phyloP scores from a whole-genome alignment of 1,140 invertebrate species.

The Coenobita brevimanus region DNA sequence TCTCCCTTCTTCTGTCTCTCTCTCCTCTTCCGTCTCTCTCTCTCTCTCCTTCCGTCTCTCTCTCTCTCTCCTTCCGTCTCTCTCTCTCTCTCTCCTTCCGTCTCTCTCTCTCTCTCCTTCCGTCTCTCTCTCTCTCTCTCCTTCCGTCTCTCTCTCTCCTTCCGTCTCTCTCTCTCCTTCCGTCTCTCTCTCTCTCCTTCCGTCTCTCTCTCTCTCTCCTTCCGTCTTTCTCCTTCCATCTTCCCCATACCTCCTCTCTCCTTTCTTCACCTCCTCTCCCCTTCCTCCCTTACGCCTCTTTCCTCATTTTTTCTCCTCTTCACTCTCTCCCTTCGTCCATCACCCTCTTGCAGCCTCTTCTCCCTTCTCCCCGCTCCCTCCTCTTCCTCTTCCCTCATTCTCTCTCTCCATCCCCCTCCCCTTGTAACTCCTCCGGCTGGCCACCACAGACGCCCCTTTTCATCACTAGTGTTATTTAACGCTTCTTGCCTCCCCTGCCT shows the following conservation, averaged over 20 bases:
- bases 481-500: no score
- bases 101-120: not conserved
- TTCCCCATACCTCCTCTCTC: not conserved
- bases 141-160: constrained; percentile 16
- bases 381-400: not conserved
- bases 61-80: constrained; percentile 30
- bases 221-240: not conserved
- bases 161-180: not conserved
- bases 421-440: not conserved
- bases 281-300: not conserved
- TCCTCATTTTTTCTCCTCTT: not conserved
- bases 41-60: not conserved
- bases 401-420: not conserved
- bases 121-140: not conserved
- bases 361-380: not conserved
- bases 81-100: not conserved
- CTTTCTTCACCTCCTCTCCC: not conserved
- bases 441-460: not conserved
- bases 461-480: no score
- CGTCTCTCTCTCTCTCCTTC: not conserved
- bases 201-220: not conserved
- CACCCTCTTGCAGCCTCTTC: no score
- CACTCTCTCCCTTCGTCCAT: not conserved
- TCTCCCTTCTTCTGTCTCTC: not conserved
- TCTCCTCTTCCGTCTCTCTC: not conserved